Conservation (phyloP, 1,140 invertebrate species). For the Magallana ariakensis region DNA sequence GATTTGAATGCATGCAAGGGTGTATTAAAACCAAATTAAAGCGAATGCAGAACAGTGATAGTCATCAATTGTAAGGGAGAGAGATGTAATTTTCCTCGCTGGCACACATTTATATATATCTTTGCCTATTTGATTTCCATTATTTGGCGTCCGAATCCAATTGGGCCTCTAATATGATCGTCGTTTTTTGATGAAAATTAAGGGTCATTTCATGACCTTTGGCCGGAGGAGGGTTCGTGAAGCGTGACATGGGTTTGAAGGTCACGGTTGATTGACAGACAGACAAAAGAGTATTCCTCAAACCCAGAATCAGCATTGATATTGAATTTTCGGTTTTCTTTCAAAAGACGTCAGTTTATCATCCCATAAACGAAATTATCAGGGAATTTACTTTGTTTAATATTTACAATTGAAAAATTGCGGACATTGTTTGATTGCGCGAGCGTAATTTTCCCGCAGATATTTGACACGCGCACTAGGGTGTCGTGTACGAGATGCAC, state of each 20-base stretch:
- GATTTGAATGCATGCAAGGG: neutral
- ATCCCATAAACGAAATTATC: neutral
- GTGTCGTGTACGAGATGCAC: constrained; percentile 26
- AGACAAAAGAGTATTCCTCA: neutral
- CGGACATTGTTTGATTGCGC: neutral
- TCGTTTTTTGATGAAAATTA: neutral
- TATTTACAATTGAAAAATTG: constrained; percentile 1
- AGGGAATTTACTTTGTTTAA: constrained; percentile 6
- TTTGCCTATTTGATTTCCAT: neutral
- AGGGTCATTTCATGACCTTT: neutral
- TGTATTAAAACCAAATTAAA: constrained; percentile 21
- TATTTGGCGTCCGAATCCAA: constrained; percentile 19
- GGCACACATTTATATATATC: constrained; percentile 12
- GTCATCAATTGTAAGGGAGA: neutral
- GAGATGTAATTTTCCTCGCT: constrained; percentile 6
- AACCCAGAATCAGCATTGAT: neutral
- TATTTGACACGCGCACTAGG: constrained; percentile 17
- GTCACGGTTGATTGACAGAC: constrained; percentile 2
- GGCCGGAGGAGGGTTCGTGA: neutral
- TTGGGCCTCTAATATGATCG: neutral
- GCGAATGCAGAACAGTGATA: constrained; percentile 17
- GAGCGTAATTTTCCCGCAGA: constrained; percentile 16
- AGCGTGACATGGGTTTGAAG: constrained; percentile 5
- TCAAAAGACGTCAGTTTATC: neutral
- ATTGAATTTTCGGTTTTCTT: neutral